phyloP scores from a whole-genome alignment of 2,888 invertebrate genomes.

The Leptopilina syphax region DNA sequence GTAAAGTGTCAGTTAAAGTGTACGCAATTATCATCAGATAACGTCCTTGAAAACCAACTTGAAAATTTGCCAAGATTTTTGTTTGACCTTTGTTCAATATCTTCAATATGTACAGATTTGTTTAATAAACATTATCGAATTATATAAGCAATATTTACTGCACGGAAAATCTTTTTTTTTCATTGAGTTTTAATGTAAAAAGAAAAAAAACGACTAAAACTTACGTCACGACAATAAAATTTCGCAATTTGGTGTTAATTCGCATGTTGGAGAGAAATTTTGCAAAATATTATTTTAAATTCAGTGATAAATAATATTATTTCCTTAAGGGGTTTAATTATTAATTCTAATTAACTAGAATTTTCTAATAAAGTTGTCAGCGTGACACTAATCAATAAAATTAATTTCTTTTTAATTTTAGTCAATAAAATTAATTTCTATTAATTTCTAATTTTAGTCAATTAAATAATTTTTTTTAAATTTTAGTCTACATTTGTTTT shows the following conservation, averaged over 20 bases:
- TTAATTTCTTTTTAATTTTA: too few species aligned
- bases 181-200: not conserved
- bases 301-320: not conserved
- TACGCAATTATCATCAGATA: not conserved
- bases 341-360: not conserved
- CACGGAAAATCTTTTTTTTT: not conserved
- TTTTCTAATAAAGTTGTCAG: not conserved
- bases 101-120: not conserved
- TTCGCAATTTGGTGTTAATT: conserved; percentile 8
- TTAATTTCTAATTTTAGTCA: too few species aligned
- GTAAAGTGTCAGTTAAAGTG: not conserved
- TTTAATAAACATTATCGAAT: conserved; percentile 13
- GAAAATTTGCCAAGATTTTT: conserved; percentile 11
- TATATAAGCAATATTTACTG: conserved; percentile 12
- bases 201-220: not conserved
- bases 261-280: not conserved
- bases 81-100: conserved; percentile 28
- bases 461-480: too few species aligned
- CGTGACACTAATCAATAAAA: too few species aligned
- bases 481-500: too few species aligned
- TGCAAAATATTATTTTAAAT: not conserved
- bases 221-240: not conserved
- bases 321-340: not conserved
- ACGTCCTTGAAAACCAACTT: conserved; percentile 16
- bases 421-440: too few species aligned